phyloP scores from a whole-genome alignment of 1,140 invertebrate genomes.

The Samia ricini region DNA sequence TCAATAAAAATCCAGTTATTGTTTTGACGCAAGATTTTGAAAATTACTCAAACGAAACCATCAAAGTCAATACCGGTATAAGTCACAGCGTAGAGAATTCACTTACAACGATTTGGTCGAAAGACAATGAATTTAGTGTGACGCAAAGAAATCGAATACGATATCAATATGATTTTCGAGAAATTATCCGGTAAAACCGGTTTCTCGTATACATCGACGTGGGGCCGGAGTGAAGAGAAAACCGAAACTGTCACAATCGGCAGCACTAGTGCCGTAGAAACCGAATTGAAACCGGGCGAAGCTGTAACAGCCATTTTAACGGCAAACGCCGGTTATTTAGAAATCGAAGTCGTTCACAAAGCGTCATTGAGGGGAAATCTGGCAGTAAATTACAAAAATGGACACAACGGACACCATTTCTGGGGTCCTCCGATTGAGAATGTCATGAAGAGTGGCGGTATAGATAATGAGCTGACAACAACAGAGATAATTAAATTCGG shows the following conservation, averaged over 20 bases:
- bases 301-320: slow-evolving; percentile 45
- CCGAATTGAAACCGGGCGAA: slow-evolving; percentile 50
- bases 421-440: slow-evolving; percentile 46
- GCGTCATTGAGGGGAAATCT: slow-evolving; percentile 44
- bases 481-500: slow-evolving; percentile 46
- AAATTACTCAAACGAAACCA: slow-evolving; percentile 45
- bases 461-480: slow-evolving; percentile 36
- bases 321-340: slow-evolving; percentile 42
- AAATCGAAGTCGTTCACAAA: slow-evolving; percentile 47
- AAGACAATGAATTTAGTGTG: slow-evolving; percentile 32
- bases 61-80: slow-evolving; percentile 60
- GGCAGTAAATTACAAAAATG: slow-evolving; percentile 46
- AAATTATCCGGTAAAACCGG: slow-evolving; percentile 40
- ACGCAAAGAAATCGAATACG: slow-evolving; percentile 46
- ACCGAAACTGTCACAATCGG: slow-evolving; percentile 49
- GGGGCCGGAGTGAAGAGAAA: slow-evolving; percentile 48
- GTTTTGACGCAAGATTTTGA: slow-evolving; percentile 52
- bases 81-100: slow-evolving; percentile 56
- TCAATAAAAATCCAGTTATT: slow-evolving; percentile 31
- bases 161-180: slow-evolving; percentile 40
- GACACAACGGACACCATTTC: slow-evolving; percentile 50
- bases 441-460: slow-evolving; percentile 39
- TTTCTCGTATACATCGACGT: slow-evolving; percentile 34
- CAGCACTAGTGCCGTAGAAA: slow-evolving; percentile 47
- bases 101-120: slow-evolving; percentile 47